Evolutionary conservation across 2,888 invertebrate genomes (phyloP), one percentile per base, ranked within the genome.

Genomic region (Mimas tiliae): DNA sequence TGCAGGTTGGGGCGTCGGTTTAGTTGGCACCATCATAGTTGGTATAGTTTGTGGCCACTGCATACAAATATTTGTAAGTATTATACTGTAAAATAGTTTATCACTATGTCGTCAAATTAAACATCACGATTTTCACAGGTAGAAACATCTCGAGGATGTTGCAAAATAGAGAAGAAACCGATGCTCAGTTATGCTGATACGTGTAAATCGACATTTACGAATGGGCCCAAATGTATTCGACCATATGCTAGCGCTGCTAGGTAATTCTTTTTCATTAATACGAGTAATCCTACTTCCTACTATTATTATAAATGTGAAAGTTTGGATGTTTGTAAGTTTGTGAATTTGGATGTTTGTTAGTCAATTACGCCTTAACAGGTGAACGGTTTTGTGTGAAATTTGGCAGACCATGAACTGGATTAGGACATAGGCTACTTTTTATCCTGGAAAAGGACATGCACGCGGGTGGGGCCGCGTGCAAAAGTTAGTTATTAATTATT

Each of bases 1-100:
- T 80, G 94, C 96, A 63, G 97, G 96, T 68, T 92, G 96, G 76
- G 94, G 95, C 70, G 93, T 96, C 9, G 96, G 96, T 0, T 84
- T 95, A 14, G 78, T 94, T 33, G 95, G 96, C 0, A 93, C 93
- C 0, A 71, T 94, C 11, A 68, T 93, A 0, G 81, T 94, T 0
- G 94, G 93, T 2, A 67, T 91, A 1, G 82, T 94, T 62, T 94
- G 93, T 69, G 90, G 91, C 42, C 93, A 94, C 70, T 94, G 94
- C 68, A 89, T 93, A 51, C 91, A 94, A 67, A 93, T 93, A 71
- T 74, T 93, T 68, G 93, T 93, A 70, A 86, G 89, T 83, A 72
- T 6, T 38, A 14, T 33, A 38, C 55, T 67, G 63, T 63, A 19
- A 45, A 50, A 27, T 16, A 9, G 50, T 63, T 55, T 63, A 67